Base-by-base conservation (phyloP, 1,140 invertebrate species). In the Rhyzopertha dominica region DNA sequence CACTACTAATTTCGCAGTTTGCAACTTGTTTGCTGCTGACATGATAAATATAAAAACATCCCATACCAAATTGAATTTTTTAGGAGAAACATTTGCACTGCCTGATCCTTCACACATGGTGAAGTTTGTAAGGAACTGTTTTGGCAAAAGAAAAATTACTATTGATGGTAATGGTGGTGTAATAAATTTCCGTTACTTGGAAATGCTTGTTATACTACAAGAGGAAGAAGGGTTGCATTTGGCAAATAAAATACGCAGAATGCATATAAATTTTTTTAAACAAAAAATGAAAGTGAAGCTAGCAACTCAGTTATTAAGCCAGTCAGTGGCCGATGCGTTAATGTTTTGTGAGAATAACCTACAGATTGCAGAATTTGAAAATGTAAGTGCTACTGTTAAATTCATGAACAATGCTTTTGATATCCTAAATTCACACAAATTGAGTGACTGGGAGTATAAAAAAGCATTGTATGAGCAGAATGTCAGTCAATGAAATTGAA, bases 281-380 rank as follows among this genome's bases (percentile, higher is more conserved):
- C 53, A 68, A 46, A 65, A 60, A 49, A 65, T 65, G 61, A 63
- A 66, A 41, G 62, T 66, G 7, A 41, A 44, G 2, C 40, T 66
- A 18, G 63, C 61, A 5, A 51, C 58, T 8, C 65, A 60, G 46
- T 20, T 53, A 4, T 51, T 64, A 28, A 62, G 58, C 23, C 30
- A 51, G 9, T 51, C 41, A 20, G 50, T 59, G 12, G 54, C 56
- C 17, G 50, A 59, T 47, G 42, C 59, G 12, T 41, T 62, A 18
- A 7, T 43, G 23, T 52, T 49, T 49, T 62, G 59, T 16, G 42
- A 44, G 37, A 28, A 58, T 17, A 31, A 41, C 9, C 22, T 47
- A 25, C 17, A 37, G 8, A 19, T 63, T 9, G 22, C 36, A 3
- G 53, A 43, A 2, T 60, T 62, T 49, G 22, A 31, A 31, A 44